Evolutionary conservation across 2,888 invertebrate genomes (phyloP).

Genomic region (Apantesis nais): DNA sequence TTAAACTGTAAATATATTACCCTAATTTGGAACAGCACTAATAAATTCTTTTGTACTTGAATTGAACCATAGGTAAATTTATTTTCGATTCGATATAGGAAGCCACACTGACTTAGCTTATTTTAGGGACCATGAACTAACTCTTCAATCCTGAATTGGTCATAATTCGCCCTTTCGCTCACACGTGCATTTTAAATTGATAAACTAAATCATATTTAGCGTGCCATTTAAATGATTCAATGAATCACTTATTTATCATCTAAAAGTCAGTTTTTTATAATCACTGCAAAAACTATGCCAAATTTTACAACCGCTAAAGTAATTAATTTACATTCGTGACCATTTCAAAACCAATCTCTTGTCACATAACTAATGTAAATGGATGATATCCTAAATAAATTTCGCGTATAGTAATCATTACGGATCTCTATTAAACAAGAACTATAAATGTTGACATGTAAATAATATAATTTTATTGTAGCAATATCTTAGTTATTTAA

Average conservation of each 20-base stretch:
- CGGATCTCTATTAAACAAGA: not conserved
- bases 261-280: not conserved
- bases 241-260: not conserved
- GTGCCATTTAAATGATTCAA: not conserved
- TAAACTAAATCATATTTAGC: not conserved
- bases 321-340: constrained; percentile 11
- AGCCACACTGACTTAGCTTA: too few relatives aligned
- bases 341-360: constrained; percentile 23
- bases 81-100: not conserved
- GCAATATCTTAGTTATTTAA: not conserved
- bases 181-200: not conserved
- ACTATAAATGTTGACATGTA: constrained; percentile 11
- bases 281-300: constrained; percentile 1
- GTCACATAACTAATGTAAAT: constrained; percentile 25
- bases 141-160: not conserved
- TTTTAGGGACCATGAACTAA: not conserved
- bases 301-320: constrained; percentile 1
- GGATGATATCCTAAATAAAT: constrained; percentile 15
- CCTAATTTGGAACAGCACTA: not conserved
- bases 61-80: not conserved
- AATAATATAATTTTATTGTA: constrained; percentile 16
- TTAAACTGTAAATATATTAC: too few relatives aligned
- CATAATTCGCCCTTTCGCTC: too few relatives aligned
- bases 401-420: constrained; percentile 12
- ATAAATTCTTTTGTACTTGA: not conserved